Base-by-base conservation (phyloP, 2,113 vertebrate species). In the Rhineura floridana region DNA sequence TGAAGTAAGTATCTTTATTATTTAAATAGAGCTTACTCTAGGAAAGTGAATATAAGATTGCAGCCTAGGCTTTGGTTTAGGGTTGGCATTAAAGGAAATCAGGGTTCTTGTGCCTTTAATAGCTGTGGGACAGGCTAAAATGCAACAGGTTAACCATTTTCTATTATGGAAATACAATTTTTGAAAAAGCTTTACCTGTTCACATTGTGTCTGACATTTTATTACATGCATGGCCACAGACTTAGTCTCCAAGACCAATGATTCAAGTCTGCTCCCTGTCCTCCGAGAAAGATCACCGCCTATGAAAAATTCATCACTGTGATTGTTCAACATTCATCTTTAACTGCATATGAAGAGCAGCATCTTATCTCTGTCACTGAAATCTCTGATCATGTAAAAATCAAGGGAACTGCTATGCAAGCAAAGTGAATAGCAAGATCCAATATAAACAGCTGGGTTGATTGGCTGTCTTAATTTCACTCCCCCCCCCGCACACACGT, bases 381-480 rank as follows among this genome's bases (percentile, higher is more conserved):
- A 69, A 84, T 39, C 55, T 84, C 0, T 28, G 84, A 89, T 46
- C n/a, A 1, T 55, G 67, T 1, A 0, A 73, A 13, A 7, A 63
- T 4, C 83, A 92, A 39, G 0, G 69, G 1, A 83, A 55, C 0
- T 1, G 9, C 69, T 44, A 83, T 39, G 65, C 23, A 48, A 73
- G 39, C 72, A 79, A 48, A 50, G 21, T 25, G 36, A 84, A 30
- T 36, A 15, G 13, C 5, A 30, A 0, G 30, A 17, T 5, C 0
- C 1, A 0, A 28, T 1, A 55, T 4, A 80, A 81, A 6, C 75
- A 76, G 2, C 1, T 52, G 33, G 10, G 0, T 42, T 39, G 1
- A 0, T 19, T 0, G n/a, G 0, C 25, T n/a, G 1, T 0, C n/a
- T 0, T 0, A 46, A 21, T 81, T 62, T 77, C 65, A 8, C 42